Base-by-base conservation (phyloP, 2,797 vertebrate genomes). In the Pangasius sanitwongsei region DNA sequence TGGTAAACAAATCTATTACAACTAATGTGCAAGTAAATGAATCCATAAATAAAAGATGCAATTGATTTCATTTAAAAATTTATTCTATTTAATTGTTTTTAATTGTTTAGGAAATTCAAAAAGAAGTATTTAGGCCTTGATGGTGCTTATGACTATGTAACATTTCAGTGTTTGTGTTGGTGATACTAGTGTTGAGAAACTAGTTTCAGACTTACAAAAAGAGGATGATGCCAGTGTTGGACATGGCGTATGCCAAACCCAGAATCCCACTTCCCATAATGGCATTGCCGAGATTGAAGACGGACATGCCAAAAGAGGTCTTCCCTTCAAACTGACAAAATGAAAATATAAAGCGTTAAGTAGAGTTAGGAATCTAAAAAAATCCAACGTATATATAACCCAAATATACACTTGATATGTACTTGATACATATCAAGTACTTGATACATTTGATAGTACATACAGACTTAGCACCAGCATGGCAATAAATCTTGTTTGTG, bases 181-280 rank as follows among this genome's bases (percentile, higher is more conserved):
- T 81, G 53, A 57, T 8, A 25, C 41, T 41, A 41, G 41, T 41
- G 41, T 15, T 41, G 6, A 74, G 50, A 74, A 59, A 86, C 12
- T 37, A 41, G 48, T 5, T 77, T 75, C 44, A 92, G 88, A 97
- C 98, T 98, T 95, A 99, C 98, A 97, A 94, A 94, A 99, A 99
- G 74, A 99, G 97, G 91, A 99, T 92, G 89, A 99, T 97, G 92
- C 98, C 99, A 0, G 99, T 99, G 94, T 99, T 99, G 90, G 98
- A 98, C 99, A 99, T 99, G 92, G 98, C 99, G 1, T 98, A 99
- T 37, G 99, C 97, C 92, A 99, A 94, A 82, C 98, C 99, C 93
- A 99, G 96, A 94, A 99, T 99, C 85, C 98, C 99, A 11, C 99
- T 99, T 93, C 98, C 99, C 99, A 99, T 99, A 92, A 99, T 99